Conservation (phyloP, 2,888 invertebrate species). For the Sphecodes monilicornis region DNA sequence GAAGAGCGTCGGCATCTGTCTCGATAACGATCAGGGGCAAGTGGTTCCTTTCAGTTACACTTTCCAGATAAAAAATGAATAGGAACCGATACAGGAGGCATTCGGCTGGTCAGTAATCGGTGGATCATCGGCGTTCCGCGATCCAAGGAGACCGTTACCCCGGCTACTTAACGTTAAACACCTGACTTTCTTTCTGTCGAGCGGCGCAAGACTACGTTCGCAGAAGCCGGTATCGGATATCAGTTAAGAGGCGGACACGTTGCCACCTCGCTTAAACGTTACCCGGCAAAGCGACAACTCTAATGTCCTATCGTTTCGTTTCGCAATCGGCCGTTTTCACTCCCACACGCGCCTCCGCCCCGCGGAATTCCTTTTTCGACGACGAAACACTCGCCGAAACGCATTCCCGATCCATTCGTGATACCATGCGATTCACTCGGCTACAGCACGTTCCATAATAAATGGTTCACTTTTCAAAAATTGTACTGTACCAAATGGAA, state of each 20-base stretch:
- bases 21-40: slow-evolving; percentile 29
- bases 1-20: slow-evolving; percentile 22
- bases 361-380: slow-evolving; percentile 36
- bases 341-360: slow-evolving; percentile 26
- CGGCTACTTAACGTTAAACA: slow-evolving; percentile 32
- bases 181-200: slow-evolving; percentile 43
- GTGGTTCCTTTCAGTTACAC: slow-evolving; percentile 16
- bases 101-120: slow-evolving; percentile 25
- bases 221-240: slow-evolving; percentile 72
- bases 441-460: neutral
- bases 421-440: slow-evolving; percentile 33
- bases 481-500: too few relatives aligned
- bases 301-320: slow-evolving; percentile 19
- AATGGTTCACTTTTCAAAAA: neutral
- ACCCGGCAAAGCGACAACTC: slow-evolving; percentile 44
- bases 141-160: slow-evolving; percentile 20
- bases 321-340: slow-evolving; percentile 27
- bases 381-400: slow-evolving; percentile 22
- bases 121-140: slow-evolving; percentile 38
- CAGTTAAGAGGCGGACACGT: slow-evolving; percentile 70
- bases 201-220: slow-evolving; percentile 56
- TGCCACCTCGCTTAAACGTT: slow-evolving; percentile 62
- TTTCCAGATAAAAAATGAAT: slow-evolving; percentile 41
- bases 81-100: slow-evolving; percentile 30
- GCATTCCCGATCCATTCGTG: slow-evolving; percentile 35